phyloP scores from a whole-genome alignment of 2,797 vertebrate species.

The Darevskia mixta region DNA sequence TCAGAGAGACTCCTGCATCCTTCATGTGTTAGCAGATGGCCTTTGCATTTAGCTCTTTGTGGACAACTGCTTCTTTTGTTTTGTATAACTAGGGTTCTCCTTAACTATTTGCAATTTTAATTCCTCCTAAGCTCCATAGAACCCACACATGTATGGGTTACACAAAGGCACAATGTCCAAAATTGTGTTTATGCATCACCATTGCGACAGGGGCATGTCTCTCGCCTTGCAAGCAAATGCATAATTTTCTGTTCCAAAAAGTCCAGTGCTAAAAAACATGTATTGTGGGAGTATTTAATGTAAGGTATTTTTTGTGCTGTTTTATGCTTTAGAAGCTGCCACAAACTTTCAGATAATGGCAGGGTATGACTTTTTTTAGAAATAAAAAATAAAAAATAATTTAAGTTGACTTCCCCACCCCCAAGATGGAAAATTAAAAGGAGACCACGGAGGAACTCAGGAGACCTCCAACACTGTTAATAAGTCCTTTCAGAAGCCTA shows the following conservation, averaged over 20 bases:
- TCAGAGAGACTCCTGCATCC: too few species aligned
- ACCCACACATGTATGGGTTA: background rate
- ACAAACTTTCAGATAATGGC: slow-evolving; percentile 3
- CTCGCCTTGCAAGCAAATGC: background rate
- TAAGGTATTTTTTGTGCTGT: background rate
- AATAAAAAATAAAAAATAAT: slow-evolving; percentile 33
- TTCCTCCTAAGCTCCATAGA: too few species aligned
- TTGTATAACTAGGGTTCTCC: too few species aligned
- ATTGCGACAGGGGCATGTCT: background rate
- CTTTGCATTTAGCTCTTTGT: too few species aligned
- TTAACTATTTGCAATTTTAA: too few species aligned
- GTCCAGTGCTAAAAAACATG: background rate
- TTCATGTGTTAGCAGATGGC: too few species aligned
- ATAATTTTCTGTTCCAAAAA: background rate
- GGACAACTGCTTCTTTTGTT: too few species aligned
- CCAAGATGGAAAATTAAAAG: slow-evolving; percentile 29
- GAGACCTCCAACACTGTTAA: slow-evolving; percentile 44
- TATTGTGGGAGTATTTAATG: background rate
- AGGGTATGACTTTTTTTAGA: slow-evolving; percentile 13
- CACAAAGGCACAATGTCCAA: background rate
- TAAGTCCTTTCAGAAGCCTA: slow-evolving; percentile 43
- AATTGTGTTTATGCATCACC: background rate
- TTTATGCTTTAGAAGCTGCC: background rate
- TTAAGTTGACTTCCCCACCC: background rate
- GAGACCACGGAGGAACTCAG: background rate